These are phyloP conservation scores for Geopemphigus sp. DNA, from an alignment of 1,140 invertebrate species.

Conservation along the genomic window DNA sequence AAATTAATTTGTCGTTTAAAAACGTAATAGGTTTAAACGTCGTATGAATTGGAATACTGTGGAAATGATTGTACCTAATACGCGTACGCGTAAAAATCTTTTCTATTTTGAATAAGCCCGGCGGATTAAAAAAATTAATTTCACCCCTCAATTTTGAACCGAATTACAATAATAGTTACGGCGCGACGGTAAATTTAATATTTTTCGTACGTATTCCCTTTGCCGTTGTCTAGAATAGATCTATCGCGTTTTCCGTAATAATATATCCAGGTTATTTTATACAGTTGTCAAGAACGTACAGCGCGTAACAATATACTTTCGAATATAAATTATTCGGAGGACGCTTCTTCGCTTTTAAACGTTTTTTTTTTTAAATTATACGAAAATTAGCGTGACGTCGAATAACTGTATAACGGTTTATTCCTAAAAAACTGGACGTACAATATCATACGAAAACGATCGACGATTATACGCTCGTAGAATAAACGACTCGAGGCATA, in stretches of 20 bases:
- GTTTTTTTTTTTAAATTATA: neutral
- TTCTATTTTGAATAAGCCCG: too few species aligned
- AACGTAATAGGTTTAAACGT: too few species aligned
- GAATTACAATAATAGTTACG: too few species aligned
- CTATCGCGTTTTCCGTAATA: neutral
- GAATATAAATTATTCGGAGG: neutral
- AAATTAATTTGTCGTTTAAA: too few species aligned
- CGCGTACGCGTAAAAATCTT: too few species aligned
- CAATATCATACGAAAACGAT: neutral
- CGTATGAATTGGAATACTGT: too few species aligned
- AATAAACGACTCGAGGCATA: too few species aligned
- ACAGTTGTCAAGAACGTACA: neutral
- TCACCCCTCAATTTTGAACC: too few species aligned
- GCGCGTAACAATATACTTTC: neutral
- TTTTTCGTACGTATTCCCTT: too few species aligned
- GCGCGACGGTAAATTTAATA: too few species aligned
- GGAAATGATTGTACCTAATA: too few species aligned
- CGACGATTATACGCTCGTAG: neutral
- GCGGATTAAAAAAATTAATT: too few species aligned
- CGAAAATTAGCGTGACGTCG: neutral
- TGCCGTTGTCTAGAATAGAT: neutral
- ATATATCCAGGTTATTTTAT: neutral
- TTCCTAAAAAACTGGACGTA: neutral
- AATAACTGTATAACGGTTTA: neutral
- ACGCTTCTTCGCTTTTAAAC: neutral